Base-by-base conservation (phyloP, 2,797 vertebrate genomes). In the Gobionotothen gibberifrons region DNA sequence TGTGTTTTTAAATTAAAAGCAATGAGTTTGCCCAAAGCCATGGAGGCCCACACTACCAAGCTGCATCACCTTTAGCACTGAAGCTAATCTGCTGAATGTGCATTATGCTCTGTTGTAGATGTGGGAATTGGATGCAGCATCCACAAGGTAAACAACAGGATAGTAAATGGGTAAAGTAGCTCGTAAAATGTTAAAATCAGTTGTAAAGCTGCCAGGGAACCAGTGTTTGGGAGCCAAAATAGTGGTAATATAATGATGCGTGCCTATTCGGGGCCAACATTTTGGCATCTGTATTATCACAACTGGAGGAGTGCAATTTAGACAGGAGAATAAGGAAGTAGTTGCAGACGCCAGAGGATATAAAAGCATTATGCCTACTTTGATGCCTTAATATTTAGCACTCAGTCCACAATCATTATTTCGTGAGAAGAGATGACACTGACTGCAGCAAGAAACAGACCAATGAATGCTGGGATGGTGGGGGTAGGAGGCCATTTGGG, bases 391-490 rank as follows among this genome's bases (percentile, higher is more conserved):
- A 75, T 70, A 55, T 82, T 78, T 78, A 82, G 64, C 61, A 59
- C 62, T 85, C 62, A 22, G 69, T 47, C 16, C 48, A 60, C 43
- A 9, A 36, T 72, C 60, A 62, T 80, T 63, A 76, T 66, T 77
- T 72, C 2, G 56, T n/a, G 53, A 74, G 81, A 78, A 39, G 60
- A 67, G 58, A 75, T 62, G 77, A 79, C 78, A 79, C 60, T 29
- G 59, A 58, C 60, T 78, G 69, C 79, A 59, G 88, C 36, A 57
- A 44, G 53, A 81, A 81, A 72, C 72, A n/a, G 57, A 44, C 70
- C 67, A 58, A 39, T 74, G 75, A 63, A 76, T 29, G 56, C 60
- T 54, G 52, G 57, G 62, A 67, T 44, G 51, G 49, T 39, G 44
- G 40, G 22, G 21, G 36, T 9, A 7, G 32, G 66, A 36, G 52